Evolutionary conservation across 2,113 vertebrate species (phyloP), one percentile per base, ranked within the genome.

Genomic region (Paramormyrops kingsleyae): DNA sequence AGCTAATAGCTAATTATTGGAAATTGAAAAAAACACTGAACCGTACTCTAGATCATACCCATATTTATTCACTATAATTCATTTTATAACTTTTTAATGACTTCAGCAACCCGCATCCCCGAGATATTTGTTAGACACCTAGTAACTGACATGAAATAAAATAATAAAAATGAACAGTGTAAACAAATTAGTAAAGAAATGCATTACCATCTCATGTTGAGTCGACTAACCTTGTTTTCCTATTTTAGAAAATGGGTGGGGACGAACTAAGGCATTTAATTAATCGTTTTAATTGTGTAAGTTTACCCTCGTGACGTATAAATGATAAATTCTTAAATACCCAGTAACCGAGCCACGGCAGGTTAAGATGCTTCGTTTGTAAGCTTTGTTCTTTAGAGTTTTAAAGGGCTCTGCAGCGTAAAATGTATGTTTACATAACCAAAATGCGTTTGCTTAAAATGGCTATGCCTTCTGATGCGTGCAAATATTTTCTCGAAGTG

Each of bases 261-360:
- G 35, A 39, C 27, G 35, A 77, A 39, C 27, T 13, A 77, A 77
- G 35, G 46, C 27, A 19, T 74, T 77, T 66, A 39, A 47, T 77
- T 62, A 47, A 83, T 56, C 56, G 13, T 83, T 44, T 46, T 91
- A 39, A n/a, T 62, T 87, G 49, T 66, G 27, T 83, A 88, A 90
- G 90, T 90, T 44, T 88, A 92, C 89, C 91, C 92, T 91, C 77
- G 90, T 88, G 44, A 49, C 19, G 83, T 49, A 21, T 24, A 35
- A 27, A 35, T 52, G 15, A 74, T 74, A 47, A 35, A 44, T 59
- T 59, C 42, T 19, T 66, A 47, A 47, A 66, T 31, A 56, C 39
- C 44, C 42, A 35, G n/a, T 47, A 47, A 88, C 52, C 1, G 42
- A 66, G 24, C 19, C 56, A 88, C 47, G 1, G 44, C 59, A 31